Evolutionary conservation across 2,797 vertebrate species (phyloP), one percentile per base, ranked within the genome.

Genomic region (Hippopotamyrus pictus): DNA sequence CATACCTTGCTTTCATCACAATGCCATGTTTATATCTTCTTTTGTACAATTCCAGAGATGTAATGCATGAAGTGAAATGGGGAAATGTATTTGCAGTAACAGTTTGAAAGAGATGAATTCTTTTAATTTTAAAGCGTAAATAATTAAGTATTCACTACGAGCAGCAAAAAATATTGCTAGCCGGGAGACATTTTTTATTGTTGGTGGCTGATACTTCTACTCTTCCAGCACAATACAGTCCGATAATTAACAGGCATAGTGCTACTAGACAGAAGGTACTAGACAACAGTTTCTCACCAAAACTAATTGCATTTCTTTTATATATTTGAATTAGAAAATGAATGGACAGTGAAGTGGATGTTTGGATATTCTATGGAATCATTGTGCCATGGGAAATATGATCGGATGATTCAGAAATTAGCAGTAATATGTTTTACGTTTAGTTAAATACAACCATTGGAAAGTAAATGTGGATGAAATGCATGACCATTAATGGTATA

Each of bases 61-160:
- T 79, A 79, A 79, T 44, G 37, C 73, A 44, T 79, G 73, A 79
- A 79, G 1, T 44, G 5, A n/a, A 79, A 79, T 44, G 73, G 17
- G 65, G 73, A 41, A 41, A 41, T 41, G 17, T 79, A 6, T 79
- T 79, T 44, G 33, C 33, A 79, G 37, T 79, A 79, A 79, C 73
- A 44, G 73, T 79, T 19, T 79, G 73, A 79, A 79, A 79, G 73
- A 79, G 73, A 79, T 44, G 37, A 79, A 79, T 79, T 79, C 73
- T 44, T 79, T 79, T 79, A 79, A 79, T 79, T 79, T 79, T 33
- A 79, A 37, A 79, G 37, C 5, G 33, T 79, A 79, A 79, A 79
- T 79, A 79, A 79, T 79, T 79, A 37, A 79, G n/a, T 44, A 19
- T 79, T 25, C 25, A 33, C 25, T 12, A 69, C 65, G 65, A 69